Conservation (phyloP, 2,888 invertebrate species). For the Malthinus seriepunctatus region DNA sequence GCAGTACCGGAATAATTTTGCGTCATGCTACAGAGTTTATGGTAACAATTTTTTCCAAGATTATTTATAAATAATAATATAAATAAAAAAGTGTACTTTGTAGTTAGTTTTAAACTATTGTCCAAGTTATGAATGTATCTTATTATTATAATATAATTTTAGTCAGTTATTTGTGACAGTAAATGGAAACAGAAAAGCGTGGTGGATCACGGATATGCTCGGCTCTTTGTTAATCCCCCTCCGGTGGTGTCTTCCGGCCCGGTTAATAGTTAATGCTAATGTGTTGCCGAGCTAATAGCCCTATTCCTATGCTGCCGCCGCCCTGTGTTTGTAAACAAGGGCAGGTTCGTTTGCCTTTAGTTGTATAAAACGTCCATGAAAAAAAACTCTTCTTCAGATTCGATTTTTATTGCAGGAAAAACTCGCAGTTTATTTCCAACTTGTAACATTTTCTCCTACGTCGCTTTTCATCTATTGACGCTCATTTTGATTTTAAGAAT, state of each 20-base stretch:
- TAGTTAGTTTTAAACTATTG: too few species aligned
- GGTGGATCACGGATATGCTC: constrained; percentile 37
- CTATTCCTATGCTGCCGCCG: constrained; percentile 43
- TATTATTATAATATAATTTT: constrained; percentile 6
- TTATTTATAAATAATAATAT: too few species aligned
- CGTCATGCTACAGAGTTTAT: too few species aligned
- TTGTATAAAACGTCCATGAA: constrained; percentile 12
- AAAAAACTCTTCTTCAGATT: constrained; percentile 7
- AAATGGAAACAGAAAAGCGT: constrained; percentile 28
- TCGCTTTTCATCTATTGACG: constrained; percentile 5
- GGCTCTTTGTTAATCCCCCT: constrained; percentile 39
- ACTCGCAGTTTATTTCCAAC: background rate
- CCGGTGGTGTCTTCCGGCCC: constrained; percentile 42
- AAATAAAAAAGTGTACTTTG: too few species aligned
- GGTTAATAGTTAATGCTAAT: constrained; percentile 48
- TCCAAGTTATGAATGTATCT: background rate
- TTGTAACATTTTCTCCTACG: constrained; percentile 1
- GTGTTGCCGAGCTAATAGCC: constrained; percentile 43
- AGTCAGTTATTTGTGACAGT: constrained; percentile 20
- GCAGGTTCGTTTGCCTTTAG: constrained; percentile 22
- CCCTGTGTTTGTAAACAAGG: constrained; percentile 43
- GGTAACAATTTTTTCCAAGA: too few species aligned
- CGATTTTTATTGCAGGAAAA: constrained; percentile 2
- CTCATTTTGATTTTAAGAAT: constrained; percentile 8
- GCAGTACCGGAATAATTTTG: too few species aligned